Evolutionary conservation across 2,797 vertebrate genomes (phyloP), one percentile per base, ranked within the genome.

Genomic region (Amniataba percoides): DNA sequence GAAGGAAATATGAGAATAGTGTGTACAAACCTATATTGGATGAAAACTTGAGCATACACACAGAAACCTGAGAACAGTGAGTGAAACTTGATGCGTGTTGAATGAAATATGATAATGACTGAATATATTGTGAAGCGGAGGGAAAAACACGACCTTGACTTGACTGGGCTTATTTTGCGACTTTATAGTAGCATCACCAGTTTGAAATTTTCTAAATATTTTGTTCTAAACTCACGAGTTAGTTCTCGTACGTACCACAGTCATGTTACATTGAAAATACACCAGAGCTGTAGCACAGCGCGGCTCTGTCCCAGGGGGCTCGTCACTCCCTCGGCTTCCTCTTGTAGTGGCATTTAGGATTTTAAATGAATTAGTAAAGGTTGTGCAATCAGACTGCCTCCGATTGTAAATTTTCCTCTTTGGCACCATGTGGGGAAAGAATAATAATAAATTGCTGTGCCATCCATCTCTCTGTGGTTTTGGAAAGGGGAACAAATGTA

Each of bases 1-100:
- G 34, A 63, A 34, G 66, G 67, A 67, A 77, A 81, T 46, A 49
- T 61, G 77, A 84, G 66, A 63, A 45, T 12, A 40, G 23, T 15
- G 36, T 14, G 55, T 40, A n/a, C 57, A 62, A 60, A 51, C 31
- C 55, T 31, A 25, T 31, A 59, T 7, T 25, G 25, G 13, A 60
- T 60, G 19, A 39, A 71, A 66, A 49, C 25, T 16, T 53, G 15
- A 53, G 56, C 60, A 25, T 49, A 48, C 27, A 67, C 34, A 70
- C 43, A 36, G 63, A n/a, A 64, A 75, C 63, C 2, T 12, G 23
- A 49, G 72, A 7, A 10, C 40, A 42, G 4, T 34, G 21, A 56
- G 9, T 34, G 40, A 62, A 75, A 74, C 52, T 58, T 40, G 51
- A 63, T n/a, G 14, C 2, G 31, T 49, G 11, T 10, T 42, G 12